Evolutionary conservation across 2,888 invertebrate genomes (phyloP), one percentile per base, ranked within the genome.

Genomic region (Malthinus seriepunctatus): DNA sequence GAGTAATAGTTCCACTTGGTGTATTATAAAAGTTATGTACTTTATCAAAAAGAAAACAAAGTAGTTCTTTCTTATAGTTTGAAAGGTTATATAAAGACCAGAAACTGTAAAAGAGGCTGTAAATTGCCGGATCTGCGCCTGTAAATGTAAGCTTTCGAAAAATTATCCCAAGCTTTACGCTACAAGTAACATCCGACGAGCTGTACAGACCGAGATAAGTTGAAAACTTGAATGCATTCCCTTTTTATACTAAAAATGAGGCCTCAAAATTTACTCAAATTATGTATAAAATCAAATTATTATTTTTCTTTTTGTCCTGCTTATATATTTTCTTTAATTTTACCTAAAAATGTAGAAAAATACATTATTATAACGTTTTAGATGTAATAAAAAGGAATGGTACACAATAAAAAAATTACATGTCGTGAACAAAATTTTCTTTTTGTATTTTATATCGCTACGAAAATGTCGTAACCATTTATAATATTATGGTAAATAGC

Each of bases 141-240:
- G 69, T 68, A 69, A 69, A 69, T 69, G 70, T 67, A 66, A 69
- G 68, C 70, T 68, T 69, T 70, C 67, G 68, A 69, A 69, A 69
- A 69, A 70, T 70, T 69, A 69, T 70, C 68, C 69, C 57, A 58
- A 54, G 56, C 69, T 70, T 69, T 63, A 70, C 70, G 69, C 65
- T 67, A 68, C 65, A 63, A 65, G 63, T 63, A 67, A 66, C 68
- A 68, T 56, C 63, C 66, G 66, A 63, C 67, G 70, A 68, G 62
- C 63, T 65, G 67, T 60, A 65, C 62, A 58, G 60, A 48, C 54
- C 39, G 52, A 67, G 65, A 68, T 66, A 68, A 66, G 64, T 56
- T 59, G 51, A 33, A 57, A 62, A 52, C 51, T 55, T 42, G 45
- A 34, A 35, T 54, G 47, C 49, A 60, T 46, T 60, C 50, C 32